A percentile compares a stretch with the other conserved stretches of the same genome.
Conservation (phyloP, 2,888 invertebrate genomes). For the Habroteleia sp. region DNA sequence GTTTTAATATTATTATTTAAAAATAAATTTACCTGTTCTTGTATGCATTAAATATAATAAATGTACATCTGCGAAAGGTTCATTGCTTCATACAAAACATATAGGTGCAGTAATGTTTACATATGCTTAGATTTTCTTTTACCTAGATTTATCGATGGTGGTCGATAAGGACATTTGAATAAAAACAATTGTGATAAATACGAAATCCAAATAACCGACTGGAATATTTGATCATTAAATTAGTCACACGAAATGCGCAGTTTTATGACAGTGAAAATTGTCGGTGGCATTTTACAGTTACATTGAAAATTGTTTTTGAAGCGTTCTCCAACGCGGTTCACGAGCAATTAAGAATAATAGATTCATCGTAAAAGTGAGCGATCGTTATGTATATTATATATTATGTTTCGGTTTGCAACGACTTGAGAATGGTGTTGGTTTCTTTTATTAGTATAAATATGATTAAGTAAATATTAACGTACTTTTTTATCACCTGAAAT, state of each 20-base stretch:
- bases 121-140: too few species aligned
- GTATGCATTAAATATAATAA: too few species aligned
- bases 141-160: too few species aligned
- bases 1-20: too few species aligned
- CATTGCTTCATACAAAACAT: too few species aligned
- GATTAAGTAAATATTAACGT: slow-evolving; percentile 3
- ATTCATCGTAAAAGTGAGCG: slow-evolving; percentile 63
- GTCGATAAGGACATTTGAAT: slow-evolving; percentile 15
- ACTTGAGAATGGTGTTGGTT: too few species aligned
- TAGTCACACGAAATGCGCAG: slow-evolving; percentile 15
- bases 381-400: slow-evolving; percentile 14
- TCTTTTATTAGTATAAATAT: neutral
- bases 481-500: slow-evolving; percentile 1
- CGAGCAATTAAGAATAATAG: slow-evolving; percentile 71
- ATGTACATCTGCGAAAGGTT: too few species aligned
- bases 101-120: too few species aligned
- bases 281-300: slow-evolving; percentile 11
- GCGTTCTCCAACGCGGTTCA: slow-evolving; percentile 7
- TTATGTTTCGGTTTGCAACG: too few species aligned
- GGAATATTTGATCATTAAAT: slow-evolving; percentile 13
- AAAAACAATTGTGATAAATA: slow-evolving; percentile 11
- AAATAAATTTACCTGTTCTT: too few species aligned
- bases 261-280: slow-evolving; percentile 35
- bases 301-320: slow-evolving; percentile 19
- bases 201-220: neutral